phyloP scores from a whole-genome alignment of 2,797 vertebrate species.

The Lagocephalus sceleratus region DNA sequence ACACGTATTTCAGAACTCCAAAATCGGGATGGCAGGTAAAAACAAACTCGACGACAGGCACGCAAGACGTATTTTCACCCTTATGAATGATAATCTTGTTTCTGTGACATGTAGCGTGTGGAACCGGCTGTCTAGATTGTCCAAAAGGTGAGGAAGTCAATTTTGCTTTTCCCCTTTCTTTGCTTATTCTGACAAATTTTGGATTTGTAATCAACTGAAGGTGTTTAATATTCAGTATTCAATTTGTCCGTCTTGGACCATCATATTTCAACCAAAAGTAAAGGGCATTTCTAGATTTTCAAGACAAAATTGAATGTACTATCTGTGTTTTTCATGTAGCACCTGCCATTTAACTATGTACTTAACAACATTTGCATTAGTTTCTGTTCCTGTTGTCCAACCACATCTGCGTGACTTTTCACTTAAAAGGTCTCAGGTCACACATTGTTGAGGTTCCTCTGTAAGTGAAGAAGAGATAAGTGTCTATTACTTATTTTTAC shows the following conservation, averaged over 20 bases:
- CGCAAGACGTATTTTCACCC: not conserved
- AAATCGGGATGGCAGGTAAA: slow-evolving; percentile 52
- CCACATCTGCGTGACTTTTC: no score
- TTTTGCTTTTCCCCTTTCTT: not conserved
- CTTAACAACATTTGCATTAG: slow-evolving; percentile 15
- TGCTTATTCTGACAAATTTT: not conserved
- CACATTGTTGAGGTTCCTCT: no score
- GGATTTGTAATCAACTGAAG: not conserved
- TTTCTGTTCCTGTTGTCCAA: slow-evolving; percentile 46
- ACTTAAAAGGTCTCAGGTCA: slow-evolving; percentile 1
- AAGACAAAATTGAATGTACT: not conserved
- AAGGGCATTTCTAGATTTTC: slow-evolving; percentile 2
- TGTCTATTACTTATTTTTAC: slow-evolving; percentile 10
- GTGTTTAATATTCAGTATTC: slow-evolving; percentile 34
- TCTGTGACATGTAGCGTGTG: slow-evolving; percentile 39
- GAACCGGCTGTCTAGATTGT: slow-evolving; percentile 58
- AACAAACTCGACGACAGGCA: not conserved
- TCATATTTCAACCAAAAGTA: slow-evolving; percentile 39
- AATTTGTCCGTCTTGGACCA: slow-evolving; percentile 10
- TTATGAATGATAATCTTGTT: not conserved
- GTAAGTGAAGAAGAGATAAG: no score
- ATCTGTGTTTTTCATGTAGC: no score
- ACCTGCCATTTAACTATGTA: slow-evolving; percentile 2
- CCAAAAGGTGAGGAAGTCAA: slow-evolving; percentile 48
- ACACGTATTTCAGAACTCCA: slow-evolving; percentile 59